These are phyloP conservation scores for Rattus norvegicus DNA, from an alignment of 2,113 vertebrate species.

Conservation along the genomic window GRCr8 NC_086039.1:7055501-7056000, in stretches of 20 bases:
- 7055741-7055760: conserved; percentile 69
- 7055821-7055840: not conserved
- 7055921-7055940: too few species aligned
- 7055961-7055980: not conserved
- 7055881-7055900: too few species aligned
- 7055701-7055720: conserved; percentile 44
- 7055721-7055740: conserved; percentile 53
- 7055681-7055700: conserved; percentile 49
- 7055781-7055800: conserved; percentile 49
- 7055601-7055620: not conserved
- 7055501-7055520: not conserved
- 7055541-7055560: not conserved
- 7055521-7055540: conserved; percentile 31
- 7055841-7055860: too few species aligned
- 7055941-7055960: too few species aligned
- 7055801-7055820: not conserved
- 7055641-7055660: conserved; percentile 57
- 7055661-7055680: conserved; percentile 71
- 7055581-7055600: not conserved
- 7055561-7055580: conserved; percentile 50
- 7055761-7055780: conserved; percentile 69
- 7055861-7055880: too few species aligned
- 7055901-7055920: too few species aligned
- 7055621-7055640: conserved; percentile 38
- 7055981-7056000: not conserved